phyloP scores from a whole-genome alignment of 2,113 vertebrate genomes.

The Thomomys bottae region DNA sequence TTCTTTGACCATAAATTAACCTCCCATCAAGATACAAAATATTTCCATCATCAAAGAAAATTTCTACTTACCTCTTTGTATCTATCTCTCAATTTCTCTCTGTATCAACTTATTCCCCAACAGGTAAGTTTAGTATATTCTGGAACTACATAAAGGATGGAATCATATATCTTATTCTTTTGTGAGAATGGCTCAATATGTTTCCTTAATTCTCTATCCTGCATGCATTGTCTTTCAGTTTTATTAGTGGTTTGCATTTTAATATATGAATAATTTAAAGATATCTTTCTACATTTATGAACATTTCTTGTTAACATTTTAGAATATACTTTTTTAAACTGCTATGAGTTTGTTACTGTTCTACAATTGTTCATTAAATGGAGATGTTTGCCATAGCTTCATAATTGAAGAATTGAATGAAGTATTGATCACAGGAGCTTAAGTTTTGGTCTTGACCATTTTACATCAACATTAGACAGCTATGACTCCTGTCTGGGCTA shows the following conservation, averaged over 20 bases:
- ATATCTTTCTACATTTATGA: background rate
- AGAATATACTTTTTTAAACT: background rate
- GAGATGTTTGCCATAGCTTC: background rate
- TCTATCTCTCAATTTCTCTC: background rate
- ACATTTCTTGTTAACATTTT: too few relatives aligned
- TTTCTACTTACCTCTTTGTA: background rate
- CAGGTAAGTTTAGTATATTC: background rate
- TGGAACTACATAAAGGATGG: slow-evolving; percentile 16
- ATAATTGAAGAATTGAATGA: slow-evolving; percentile 15
- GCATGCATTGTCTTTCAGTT: background rate
- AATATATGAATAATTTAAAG: background rate
- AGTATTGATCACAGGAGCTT: background rate
- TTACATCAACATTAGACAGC: background rate
- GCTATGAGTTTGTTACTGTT: background rate
- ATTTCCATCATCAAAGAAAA: background rate
- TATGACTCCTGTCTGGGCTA: too few relatives aligned
- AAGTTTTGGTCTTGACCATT: background rate
- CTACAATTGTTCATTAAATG: background rate
- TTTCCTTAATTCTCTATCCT: background rate
- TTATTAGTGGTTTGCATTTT: background rate
- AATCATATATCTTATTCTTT: background rate
- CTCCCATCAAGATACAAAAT: background rate
- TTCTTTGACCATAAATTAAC: background rate
- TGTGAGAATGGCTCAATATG: background rate
- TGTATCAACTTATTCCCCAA: background rate